A percentile compares a stretch with the other conserved stretches of the same genome.
phyloP scores from a whole-genome alignment of 2,797 vertebrate genomes.

The Micropoecilia bifurca region DNA sequence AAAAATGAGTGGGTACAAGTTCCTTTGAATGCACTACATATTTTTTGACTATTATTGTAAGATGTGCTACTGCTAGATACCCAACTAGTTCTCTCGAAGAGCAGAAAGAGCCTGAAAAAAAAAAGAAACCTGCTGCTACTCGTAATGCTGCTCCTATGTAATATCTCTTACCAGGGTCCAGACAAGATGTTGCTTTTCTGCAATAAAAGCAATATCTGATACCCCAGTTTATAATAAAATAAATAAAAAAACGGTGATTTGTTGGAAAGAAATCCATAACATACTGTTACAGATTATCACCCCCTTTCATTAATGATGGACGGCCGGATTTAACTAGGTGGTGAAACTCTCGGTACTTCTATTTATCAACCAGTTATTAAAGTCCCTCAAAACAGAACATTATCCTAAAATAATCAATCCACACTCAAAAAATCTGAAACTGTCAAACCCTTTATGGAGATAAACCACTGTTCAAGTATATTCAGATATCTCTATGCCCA shows the following conservation, averaged over 20 bases:
- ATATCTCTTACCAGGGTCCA: too few species aligned
- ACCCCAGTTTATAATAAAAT: not conserved
- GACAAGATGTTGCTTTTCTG: too few species aligned
- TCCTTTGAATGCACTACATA: not conserved
- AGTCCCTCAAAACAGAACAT: not conserved
- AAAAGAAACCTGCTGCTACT: too few species aligned
- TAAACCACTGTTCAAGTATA: slow-evolving; percentile 19
- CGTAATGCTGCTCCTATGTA: too few species aligned
- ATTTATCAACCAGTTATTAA: not conserved
- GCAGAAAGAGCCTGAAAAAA: too few species aligned
- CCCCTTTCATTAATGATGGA: not conserved
- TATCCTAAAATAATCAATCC: not conserved
- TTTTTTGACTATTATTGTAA: too few species aligned
- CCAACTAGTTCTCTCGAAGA: too few species aligned
- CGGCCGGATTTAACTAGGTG: not conserved
- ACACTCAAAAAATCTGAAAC: slow-evolving; percentile 14
- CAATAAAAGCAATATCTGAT: too few species aligned
- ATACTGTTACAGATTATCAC: not conserved
- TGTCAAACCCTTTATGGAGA: slow-evolving; percentile 12
- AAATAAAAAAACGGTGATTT: not conserved
- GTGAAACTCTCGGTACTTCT: not conserved
- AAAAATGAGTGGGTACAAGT: not conserved
- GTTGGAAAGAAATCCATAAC: not conserved
- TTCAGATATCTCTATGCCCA: slow-evolving; percentile 21
- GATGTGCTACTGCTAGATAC: too few species aligned